These are phyloP conservation scores for Grallaria varia DNA, from an alignment of 2,113 vertebrate genomes.

Conservation along the genomic window DNA sequence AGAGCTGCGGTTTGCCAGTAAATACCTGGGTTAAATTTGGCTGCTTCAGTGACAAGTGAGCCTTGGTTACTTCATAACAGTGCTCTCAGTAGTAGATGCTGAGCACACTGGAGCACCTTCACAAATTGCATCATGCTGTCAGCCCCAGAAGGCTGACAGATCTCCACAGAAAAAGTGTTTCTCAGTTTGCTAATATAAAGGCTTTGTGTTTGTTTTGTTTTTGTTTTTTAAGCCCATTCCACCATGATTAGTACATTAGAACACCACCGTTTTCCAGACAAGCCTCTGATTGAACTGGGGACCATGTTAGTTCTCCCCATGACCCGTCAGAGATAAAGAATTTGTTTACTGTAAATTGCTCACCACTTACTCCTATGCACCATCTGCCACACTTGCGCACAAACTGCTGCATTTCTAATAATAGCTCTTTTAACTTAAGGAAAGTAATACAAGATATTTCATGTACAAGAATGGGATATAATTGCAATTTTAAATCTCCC, in stretches of 20 bases:
- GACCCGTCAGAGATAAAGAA: constrained; percentile 92
- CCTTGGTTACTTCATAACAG: background rate
- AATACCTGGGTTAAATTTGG: constrained; percentile 46
- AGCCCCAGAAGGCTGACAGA: background rate
- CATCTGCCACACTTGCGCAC: constrained; percentile 82
- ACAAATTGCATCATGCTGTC: constrained; percentile 9
- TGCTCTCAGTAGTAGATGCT: background rate
- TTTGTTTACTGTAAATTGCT: constrained; percentile 93
- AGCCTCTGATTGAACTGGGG: constrained; percentile 74
- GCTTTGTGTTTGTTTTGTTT: background rate
- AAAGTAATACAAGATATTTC: constrained; percentile 48
- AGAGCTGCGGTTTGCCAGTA: background rate
- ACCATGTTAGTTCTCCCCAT: constrained; percentile 80
- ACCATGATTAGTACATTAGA: constrained; percentile 44
- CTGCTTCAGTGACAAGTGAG: background rate
- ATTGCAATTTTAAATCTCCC: background rate
- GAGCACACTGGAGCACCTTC: background rate
- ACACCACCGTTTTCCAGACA: constrained; percentile 64
- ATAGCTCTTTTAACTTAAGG: constrained; percentile 71
- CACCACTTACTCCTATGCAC: constrained; percentile 80
- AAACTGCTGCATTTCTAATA: constrained; percentile 76
- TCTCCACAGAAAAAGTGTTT: constrained; percentile 22
- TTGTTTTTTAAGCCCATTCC: constrained; percentile 54
- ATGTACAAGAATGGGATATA: background rate
- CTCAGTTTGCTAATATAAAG: background rate